Evolutionary conservation across 2,113 vertebrate species (phyloP), one percentile per base, ranked within the genome.

Genomic region (Trematocara macrostoma): DNA sequence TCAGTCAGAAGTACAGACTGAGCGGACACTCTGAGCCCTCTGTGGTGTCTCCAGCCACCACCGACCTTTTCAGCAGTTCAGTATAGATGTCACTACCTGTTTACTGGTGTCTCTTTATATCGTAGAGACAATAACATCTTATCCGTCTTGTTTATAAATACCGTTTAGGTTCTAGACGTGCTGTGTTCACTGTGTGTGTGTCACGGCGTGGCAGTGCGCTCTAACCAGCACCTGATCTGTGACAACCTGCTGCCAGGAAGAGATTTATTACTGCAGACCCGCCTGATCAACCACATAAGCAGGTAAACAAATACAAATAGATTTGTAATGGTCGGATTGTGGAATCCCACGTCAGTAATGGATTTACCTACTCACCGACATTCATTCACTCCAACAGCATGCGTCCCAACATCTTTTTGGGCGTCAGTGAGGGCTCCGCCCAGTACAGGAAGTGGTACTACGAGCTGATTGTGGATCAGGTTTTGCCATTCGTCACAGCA

Each of bases 361-460:
- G 15, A 51, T 64, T 64, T 23, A 51, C 80, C 3, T 10, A 35
- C 11, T 61, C 35, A 20, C 11, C 34, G 56, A 49, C 42, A 64
- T 49, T 64, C 57, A 23, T 31, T n/a, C 11, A 34, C 31, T 34
- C 29, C 87, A 57, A 56, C 94, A 99, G 98, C 94, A 98, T 99
- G 97, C 91, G 97, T 53, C 98, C 98, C 71, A 99, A 99, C 88
- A 99, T 99, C 93, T 99, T 98, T 88, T 93, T 99, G 94, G 98
- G 98, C 1, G 97, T 99, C 91, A 98, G 97, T 1, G 98, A 99
- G 59, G 98, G 98, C 47, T 99, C 98, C 1, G 98, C 98, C 16
- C 98, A 99, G 55, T 99, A 99, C 94, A 97, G 92, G 91, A 99
- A 98, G 91, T 99, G 98, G 98, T 99, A 99, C 93, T 99, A 98